Evolutionary conservation across 2,888 invertebrate genomes (phyloP), one percentile per base, ranked within the genome.

Genomic region (Vandiemenella viatica): DNA sequence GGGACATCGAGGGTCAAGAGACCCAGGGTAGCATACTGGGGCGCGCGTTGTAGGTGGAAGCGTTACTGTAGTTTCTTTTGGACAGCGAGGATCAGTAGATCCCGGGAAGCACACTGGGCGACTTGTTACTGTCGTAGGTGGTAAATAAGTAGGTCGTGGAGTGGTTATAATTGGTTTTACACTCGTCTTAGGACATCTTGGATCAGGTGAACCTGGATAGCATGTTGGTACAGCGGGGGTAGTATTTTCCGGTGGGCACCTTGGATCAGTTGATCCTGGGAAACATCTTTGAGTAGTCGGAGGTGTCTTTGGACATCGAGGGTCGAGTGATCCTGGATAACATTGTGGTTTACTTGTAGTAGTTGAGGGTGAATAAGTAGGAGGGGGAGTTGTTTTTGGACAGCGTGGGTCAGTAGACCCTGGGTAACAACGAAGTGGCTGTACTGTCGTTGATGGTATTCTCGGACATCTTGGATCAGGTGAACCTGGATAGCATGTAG

Each of bases 161-260:
- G 50, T 26, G 2, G 50, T 38, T 37, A 40, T 40, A 5, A 48
- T 17, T 37, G 48, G 51, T 13, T 55, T 52, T 23, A 49, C 48
- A 20, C 53, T 55, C 43, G 63, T 60, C 53, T 58, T 59, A 1
- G 64, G 65, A 50, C 67, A 67, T 23, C 59, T 59, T 0, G 65
- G 64, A 56, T 67, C 73, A 62, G 38, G 68, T 62, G 59, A 69
- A 66, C 63, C 73, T 63, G 58, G 72, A 63, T 59, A 63, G 59
- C 55, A 64, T 59, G 46, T 62, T 61, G 52, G 43, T 52, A 52
- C 57, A 40, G 49, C 49, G 5, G 60, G 55, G 26, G 45, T 53
- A 0, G 58, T 57, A 48, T 56, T 59, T 0, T 59, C 60, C n/a
- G 45, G 6, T 1, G 32, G 32, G 16, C 51, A 51, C 43, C 48